phyloP scores from a whole-genome alignment of 1,140 invertebrate genomes.

The Zaprionus africanus region DNA sequence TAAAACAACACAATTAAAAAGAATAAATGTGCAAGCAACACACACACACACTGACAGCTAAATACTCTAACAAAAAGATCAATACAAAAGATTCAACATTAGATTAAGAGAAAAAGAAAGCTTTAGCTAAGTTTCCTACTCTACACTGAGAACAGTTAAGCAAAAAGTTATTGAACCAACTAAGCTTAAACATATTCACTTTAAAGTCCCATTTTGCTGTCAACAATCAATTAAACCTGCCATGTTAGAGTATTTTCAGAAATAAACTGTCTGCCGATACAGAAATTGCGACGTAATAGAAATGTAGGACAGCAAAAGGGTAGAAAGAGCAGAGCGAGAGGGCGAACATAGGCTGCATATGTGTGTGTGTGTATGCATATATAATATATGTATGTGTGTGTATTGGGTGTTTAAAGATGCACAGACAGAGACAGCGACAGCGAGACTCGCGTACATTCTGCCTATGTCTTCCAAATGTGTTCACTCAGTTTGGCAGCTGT shows the following conservation, averaged over 20 bases:
- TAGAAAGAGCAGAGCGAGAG: background rate
- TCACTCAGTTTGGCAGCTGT: slow-evolving; percentile 30
- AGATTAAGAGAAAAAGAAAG: too few species aligned
- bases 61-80: too few species aligned
- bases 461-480: slow-evolving; percentile 1
- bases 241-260: slow-evolving; percentile 1
- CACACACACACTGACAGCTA: too few species aligned
- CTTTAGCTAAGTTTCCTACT: too few species aligned
- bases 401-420: slow-evolving; percentile 9
- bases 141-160: too few species aligned
- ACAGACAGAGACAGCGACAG: background rate
- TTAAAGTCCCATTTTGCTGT: background rate
- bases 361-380: background rate
- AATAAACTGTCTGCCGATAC: slow-evolving; percentile 41
- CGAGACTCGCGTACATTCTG: background rate
- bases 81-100: too few species aligned
- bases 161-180: too few species aligned
- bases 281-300: slow-evolving; percentile 50
- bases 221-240: background rate
- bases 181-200: too few species aligned
- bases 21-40: background rate
- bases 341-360: background rate
- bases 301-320: slow-evolving; percentile 31
- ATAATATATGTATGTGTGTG: background rate
- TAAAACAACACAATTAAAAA: slow-evolving; percentile 7